Evolutionary conservation across 2,113 vertebrate species (phyloP).

Genomic region (Gila orcuttii): DNA sequence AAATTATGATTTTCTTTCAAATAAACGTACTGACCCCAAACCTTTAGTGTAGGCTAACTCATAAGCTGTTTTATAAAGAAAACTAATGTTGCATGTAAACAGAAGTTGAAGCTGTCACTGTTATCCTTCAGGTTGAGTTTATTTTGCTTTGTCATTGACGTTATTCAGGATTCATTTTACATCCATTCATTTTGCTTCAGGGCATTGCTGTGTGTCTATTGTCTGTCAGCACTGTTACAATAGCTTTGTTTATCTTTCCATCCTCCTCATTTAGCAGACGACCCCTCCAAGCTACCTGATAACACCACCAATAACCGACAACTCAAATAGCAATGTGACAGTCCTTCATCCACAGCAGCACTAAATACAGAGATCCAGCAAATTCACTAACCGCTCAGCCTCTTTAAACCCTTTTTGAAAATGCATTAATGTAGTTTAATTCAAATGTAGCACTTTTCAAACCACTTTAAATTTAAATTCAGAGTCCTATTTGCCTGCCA

Average conservation of each 20-base stretch:
- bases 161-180: slow-evolving; percentile 1
- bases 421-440: slow-evolving; percentile 31
- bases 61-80: background rate
- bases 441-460: slow-evolving; percentile 19
- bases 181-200: slow-evolving; percentile 28
- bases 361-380: background rate
- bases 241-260: slow-evolving; percentile 53
- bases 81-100: background rate
- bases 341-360: background rate
- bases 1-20: background rate
- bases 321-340: slow-evolving; percentile 17
- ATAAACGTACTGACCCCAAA: background rate
- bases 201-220: slow-evolving; percentile 19
- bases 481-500: background rate
- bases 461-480: slow-evolving; percentile 17
- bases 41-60: background rate
- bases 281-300: slow-evolving; percentile 29
- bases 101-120: background rate
- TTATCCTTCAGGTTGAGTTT: background rate
- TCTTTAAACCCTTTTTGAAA: slow-evolving; percentile 1
- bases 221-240: slow-evolving; percentile 42
- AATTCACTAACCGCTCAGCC: background rate
- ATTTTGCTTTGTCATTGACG: background rate
- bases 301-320: slow-evolving; percentile 6
- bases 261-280: slow-evolving; percentile 41